These are phyloP conservation scores for Hoplias malabaricus DNA, from an alignment of 2,113 vertebrate species.

Conservation along the genomic window DNA sequence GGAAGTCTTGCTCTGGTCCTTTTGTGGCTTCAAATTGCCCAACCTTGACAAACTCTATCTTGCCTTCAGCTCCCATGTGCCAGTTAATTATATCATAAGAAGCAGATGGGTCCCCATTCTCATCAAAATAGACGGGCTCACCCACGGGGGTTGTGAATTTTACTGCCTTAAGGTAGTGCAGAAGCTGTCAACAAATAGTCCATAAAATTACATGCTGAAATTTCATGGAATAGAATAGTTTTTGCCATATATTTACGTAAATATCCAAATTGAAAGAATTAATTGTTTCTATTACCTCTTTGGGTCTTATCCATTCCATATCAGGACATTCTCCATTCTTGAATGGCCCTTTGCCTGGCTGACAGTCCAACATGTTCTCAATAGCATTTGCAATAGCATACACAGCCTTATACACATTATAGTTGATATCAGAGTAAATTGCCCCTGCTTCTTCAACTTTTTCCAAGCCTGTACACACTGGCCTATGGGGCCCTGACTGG, in stretches of 20 bases:
- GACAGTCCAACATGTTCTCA: conserved; percentile 58
- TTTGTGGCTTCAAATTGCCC: conserved; percentile 58
- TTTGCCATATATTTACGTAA: too few relatives aligned
- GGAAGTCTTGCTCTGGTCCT: conserved; percentile 50
- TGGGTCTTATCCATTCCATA: conserved; percentile 49
- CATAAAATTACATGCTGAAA: not conserved
- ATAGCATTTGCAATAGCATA: conserved; percentile 64
- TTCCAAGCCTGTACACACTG: conserved; percentile 57
- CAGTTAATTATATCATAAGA: conserved; percentile 69
- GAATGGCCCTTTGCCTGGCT: conserved; percentile 48
- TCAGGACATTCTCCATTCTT: conserved; percentile 50
- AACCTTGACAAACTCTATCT: conserved; percentile 54
- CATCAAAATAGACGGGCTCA: conserved; percentile 60
- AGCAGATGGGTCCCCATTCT: conserved; percentile 61
- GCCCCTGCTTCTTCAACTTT: conserved; percentile 46
- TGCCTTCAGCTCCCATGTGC: conserved; percentile 50
- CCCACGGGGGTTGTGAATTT: conserved; percentile 60
- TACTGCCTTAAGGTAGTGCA: conserved; percentile 57
- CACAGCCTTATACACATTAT: conserved; percentile 67
- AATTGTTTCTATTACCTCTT: conserved; percentile 45
- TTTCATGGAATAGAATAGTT: too few relatives aligned
- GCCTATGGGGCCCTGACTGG: not conserved
- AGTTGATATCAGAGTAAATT: conserved; percentile 59
- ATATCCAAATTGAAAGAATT: not conserved
- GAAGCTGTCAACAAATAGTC: conserved; percentile 49